Conservation (phyloP, 2,113 vertebrate genomes). For the Megaptera novaeangliae region DNA sequence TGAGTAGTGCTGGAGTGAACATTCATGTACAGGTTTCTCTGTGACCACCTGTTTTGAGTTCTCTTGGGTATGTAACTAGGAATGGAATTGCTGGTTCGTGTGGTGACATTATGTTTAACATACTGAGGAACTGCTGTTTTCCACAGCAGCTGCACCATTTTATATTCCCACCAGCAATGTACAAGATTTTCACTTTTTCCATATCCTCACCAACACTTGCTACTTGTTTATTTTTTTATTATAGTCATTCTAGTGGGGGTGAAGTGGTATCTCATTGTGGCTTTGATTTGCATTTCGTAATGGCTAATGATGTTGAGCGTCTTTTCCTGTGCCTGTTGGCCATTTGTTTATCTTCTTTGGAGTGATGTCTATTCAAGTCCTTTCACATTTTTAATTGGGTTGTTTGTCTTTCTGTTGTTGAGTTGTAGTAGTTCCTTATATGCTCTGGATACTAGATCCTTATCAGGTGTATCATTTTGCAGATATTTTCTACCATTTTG, state of each 20-base stretch:
- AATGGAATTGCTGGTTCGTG: neutral
- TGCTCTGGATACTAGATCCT: neutral
- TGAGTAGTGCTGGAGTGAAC: neutral
- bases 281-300: neutral
- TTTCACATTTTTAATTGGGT: neutral
- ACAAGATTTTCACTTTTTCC: neutral
- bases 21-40: rapidly evolving
- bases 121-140: neutral
- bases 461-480: neutral
- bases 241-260: neutral
- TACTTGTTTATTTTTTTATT: neutral
- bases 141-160: neutral
- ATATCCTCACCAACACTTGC: rapidly evolving
- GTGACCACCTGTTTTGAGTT: neutral
- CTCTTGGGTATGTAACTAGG: neutral
- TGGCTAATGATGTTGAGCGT: rapidly evolving
- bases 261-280: neutral
- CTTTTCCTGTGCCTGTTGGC: neutral
- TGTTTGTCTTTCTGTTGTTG: neutral
- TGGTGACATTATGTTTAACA: neutral
- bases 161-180: neutral
- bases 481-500: neutral
- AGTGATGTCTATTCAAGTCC: rapidly evolving
- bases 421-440: neutral
- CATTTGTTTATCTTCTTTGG: neutral